Evolutionary conservation across 2,113 vertebrate species (phyloP), one percentile per base, ranked within the genome.

Genomic region (Solea senegalensis): DNA sequence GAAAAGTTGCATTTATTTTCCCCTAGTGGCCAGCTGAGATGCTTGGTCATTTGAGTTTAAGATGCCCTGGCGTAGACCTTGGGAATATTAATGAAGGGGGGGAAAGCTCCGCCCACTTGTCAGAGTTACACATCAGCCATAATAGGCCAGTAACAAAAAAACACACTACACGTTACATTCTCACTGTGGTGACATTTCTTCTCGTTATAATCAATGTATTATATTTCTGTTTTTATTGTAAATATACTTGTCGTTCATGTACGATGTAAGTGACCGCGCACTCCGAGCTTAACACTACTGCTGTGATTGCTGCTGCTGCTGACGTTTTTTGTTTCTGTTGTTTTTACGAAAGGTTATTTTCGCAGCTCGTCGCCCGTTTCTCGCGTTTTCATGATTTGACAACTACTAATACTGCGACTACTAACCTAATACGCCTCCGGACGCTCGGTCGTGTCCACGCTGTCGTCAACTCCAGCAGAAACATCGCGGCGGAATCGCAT

Each of bases 241-340:
- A 86, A 92, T 92, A 92, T 87, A 79, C 86, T 84, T 88, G 68
- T 86, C 75, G 69, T 89, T 83, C 15, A 51, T 82, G 80, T 85
- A 71, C 59, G 71, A 65, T 76, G 75, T 75, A 72, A 57, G 69
- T 77, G 78, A 88, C 79, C 79, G 61, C 45, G 85, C 83, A 85
- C 86, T 88, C 53, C 3, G 69, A 80, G 81, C 62, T 78, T 72
- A 86, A 88, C 86, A 86, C 80, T 85, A 85, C 71, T 68, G 76
- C 73, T 84, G 86, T 74, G 80, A 86, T 80, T 48, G 55, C 69
- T 78, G 66, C n/a, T n/a, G n/a, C n/a, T n/a, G n/a, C 54, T 9
- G 62, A 70, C 21, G 21, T 11, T n/a, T 59, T 69, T 81, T 80
- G 67, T 69, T 15, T 82, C 70, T 81, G 28, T 84, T 69, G 64